These are phyloP conservation scores for Hoplodrina blanda DNA, from an alignment of 2,888 invertebrate species.

Conservation along the genomic window DNA sequence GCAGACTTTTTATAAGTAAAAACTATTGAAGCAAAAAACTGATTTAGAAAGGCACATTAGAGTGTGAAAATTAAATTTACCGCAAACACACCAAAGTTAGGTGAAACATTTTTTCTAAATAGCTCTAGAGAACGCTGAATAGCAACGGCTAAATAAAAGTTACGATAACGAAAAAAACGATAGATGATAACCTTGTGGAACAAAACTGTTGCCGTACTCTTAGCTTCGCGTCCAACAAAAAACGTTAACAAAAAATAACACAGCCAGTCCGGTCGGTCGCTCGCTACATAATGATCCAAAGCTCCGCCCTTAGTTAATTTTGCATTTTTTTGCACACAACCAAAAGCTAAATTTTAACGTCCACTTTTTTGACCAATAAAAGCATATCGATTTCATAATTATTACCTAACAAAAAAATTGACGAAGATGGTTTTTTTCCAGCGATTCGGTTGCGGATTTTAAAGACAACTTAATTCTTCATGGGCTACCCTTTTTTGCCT, in stretches of 20 bases:
- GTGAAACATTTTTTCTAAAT: slow-evolving; percentile 74
- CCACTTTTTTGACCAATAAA: slow-evolving; percentile 65
- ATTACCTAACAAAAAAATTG: slow-evolving; percentile 52
- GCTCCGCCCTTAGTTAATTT: slow-evolving; percentile 83
- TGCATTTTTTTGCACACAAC: slow-evolving; percentile 74
- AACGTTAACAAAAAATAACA: slow-evolving; percentile 82
- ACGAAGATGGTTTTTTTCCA: slow-evolving; percentile 52
- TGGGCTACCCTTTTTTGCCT: slow-evolving; percentile 61
- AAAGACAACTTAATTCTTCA: slow-evolving; percentile 61
- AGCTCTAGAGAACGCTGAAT: slow-evolving; percentile 79
- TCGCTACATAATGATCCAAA: slow-evolving; percentile 85
- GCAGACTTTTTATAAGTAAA: not conserved
- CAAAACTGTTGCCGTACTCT: slow-evolving; percentile 81
- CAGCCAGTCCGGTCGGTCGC: slow-evolving; percentile 78
- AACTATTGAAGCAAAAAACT: slow-evolving; percentile 21
- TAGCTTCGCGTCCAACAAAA: slow-evolving; percentile 81
- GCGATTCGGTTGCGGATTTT: slow-evolving; percentile 54
- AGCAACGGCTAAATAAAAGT: slow-evolving; percentile 76
- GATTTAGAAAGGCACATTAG: slow-evolving; percentile 42
- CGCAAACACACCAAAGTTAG: slow-evolving; percentile 68
- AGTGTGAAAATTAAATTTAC: slow-evolving; percentile 77
- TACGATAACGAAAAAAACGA: too few species aligned
- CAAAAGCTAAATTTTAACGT: slow-evolving; percentile 70
- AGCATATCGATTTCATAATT: slow-evolving; percentile 77
- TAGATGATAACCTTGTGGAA: slow-evolving; percentile 82